These are phyloP conservation scores for Cephus runcator DNA, from an alignment of 2,888 invertebrate genomes.

Conservation along the genomic window DNA sequence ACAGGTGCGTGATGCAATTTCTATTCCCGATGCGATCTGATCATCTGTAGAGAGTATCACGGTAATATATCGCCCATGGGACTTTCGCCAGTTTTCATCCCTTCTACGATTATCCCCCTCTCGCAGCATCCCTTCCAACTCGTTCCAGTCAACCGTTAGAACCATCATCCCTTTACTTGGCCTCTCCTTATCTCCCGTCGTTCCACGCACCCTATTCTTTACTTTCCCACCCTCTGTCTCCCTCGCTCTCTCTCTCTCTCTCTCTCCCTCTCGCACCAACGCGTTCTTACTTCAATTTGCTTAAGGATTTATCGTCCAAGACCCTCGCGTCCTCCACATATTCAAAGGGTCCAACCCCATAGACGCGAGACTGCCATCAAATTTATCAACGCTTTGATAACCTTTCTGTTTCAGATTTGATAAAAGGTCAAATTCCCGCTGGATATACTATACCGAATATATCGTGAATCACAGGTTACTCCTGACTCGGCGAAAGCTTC, in stretches of 20 bases:
- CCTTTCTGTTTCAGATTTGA: background rate
- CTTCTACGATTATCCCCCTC: conserved; percentile 1
- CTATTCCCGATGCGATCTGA: background rate
- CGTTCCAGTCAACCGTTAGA: background rate
- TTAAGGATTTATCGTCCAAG: conserved; percentile 11
- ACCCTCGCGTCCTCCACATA: background rate
- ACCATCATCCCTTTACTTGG: background rate
- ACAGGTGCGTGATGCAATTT: background rate
- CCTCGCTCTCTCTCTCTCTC: no score
- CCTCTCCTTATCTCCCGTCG: background rate
- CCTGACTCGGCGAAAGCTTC: background rate
- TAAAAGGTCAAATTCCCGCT: background rate
- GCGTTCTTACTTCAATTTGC: conserved; percentile 12
- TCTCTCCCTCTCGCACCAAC: background rate
- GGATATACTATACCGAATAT: background rate
- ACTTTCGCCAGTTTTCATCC: background rate
- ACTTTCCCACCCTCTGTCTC: background rate
- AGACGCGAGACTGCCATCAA: background rate
- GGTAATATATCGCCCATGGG: conserved; percentile 14
- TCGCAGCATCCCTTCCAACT: background rate
- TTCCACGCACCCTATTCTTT: background rate
- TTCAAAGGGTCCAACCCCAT: background rate
- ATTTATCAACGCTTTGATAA: background rate
- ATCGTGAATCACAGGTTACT: background rate
- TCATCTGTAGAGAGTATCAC: conserved; percentile 2